phyloP scores from a whole-genome alignment of 2,113 vertebrate genomes.

The Solenodon paradoxus region DNA sequence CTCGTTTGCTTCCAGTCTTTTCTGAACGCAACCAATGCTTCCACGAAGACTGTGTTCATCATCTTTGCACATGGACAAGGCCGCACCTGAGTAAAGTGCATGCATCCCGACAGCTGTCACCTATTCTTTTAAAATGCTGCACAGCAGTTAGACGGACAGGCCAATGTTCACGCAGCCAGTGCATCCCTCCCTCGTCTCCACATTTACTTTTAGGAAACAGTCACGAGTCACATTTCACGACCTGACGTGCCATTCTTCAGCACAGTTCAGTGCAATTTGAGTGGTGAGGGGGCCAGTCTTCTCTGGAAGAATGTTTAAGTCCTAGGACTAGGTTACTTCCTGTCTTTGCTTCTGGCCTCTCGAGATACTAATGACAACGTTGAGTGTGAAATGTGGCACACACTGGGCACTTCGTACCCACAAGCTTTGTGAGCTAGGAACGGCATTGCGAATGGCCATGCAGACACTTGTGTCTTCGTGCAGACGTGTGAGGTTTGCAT shows the following conservation, averaged over 20 bases:
- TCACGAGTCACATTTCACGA: neutral
- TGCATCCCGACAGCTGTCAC: neutral
- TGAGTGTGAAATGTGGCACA: neutral
- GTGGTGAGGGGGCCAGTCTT: neutral
- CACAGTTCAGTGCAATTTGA: neutral
- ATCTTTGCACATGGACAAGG: neutral
- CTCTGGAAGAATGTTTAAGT: neutral
- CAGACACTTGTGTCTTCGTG: neutral
- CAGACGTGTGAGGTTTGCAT: neutral
- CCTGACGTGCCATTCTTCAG: neutral
- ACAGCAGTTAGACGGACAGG: neutral
- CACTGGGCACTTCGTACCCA: neutral
- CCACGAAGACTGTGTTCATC: neutral
- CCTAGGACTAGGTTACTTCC: neutral
- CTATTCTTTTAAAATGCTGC: neutral
- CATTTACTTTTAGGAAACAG: neutral
- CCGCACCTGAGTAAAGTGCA: conserved; percentile 13
- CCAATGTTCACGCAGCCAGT: neutral
- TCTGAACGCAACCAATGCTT: conserved; percentile 35
- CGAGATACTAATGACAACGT: neutral
- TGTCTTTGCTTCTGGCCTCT: neutral
- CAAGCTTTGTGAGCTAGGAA: neutral
- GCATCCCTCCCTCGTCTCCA: neutral
- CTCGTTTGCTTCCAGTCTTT: neutral
- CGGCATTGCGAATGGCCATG: neutral